phyloP scores from a whole-genome alignment of 2,797 vertebrate species.

The Sebastes goodei region DNA sequence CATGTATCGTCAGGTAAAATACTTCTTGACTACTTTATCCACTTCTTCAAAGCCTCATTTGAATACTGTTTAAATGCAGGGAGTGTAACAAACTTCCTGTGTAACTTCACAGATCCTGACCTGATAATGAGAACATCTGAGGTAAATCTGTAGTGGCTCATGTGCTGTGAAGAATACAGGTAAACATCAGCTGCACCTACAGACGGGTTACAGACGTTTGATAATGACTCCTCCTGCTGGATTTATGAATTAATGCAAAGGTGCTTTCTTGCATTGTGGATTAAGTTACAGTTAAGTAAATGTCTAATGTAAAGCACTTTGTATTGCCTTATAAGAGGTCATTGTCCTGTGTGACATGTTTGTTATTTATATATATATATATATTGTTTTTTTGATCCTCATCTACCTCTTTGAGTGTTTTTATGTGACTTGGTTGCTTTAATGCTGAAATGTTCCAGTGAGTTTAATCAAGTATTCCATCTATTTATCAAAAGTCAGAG shows the following conservation, averaged over 20 bases:
- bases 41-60: neutral
- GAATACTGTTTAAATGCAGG: neutral
- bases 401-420: neutral
- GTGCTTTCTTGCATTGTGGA: neutral
- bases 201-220: neutral
- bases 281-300: neutral
- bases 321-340: neutral
- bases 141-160: neutral
- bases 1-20: neutral
- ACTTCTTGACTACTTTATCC: neutral
- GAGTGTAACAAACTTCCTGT: too few species aligned
- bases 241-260: neutral
- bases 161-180: neutral
- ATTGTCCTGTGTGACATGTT: neutral
- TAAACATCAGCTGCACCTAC: neutral
- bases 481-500: neutral
- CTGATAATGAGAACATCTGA: neutral
- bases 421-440: neutral
- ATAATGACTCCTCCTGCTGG: slow-evolving; percentile 36
- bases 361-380: neutral
- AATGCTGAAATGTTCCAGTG: neutral
- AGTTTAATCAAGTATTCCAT: neutral
- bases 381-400: neutral
- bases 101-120: neutral
- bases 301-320: neutral